These are phyloP conservation scores for Luffia ferchaultella DNA, from an alignment of 2,888 invertebrate species.

Conservation along the genomic window DNA sequence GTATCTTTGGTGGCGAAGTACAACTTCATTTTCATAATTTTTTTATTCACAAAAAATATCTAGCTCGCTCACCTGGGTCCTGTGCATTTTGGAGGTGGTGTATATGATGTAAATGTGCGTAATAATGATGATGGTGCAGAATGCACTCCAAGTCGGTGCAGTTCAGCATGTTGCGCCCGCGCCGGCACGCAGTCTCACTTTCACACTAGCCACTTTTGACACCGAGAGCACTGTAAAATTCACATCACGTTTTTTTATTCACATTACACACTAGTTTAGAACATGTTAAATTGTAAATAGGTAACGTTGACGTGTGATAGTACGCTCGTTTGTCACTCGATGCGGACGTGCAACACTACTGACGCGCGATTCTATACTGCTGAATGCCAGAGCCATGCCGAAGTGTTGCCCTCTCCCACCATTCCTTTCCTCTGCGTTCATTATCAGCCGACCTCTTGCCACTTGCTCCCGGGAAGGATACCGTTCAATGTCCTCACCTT, in stretches of 20 bases:
- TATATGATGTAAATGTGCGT: slow-evolving; percentile 76
- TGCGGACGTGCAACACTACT: slow-evolving; percentile 55
- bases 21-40: too few relatives aligned
- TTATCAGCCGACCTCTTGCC: neutral
- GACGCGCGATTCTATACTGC: slow-evolving; percentile 56
- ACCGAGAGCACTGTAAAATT: slow-evolving; percentile 40
- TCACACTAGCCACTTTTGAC: slow-evolving; percentile 31
- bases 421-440: neutral
- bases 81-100: slow-evolving; percentile 73
- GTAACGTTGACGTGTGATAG: slow-evolving; percentile 28
- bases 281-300: slow-evolving; percentile 23
- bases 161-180: slow-evolving; percentile 71
- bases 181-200: slow-evolving; percentile 31
- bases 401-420: neutral
- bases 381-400: neutral
- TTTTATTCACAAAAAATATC: too few relatives aligned
- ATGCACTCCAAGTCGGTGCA: slow-evolving; percentile 82
- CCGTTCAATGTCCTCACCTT: neutral
- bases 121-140: slow-evolving; percentile 77
- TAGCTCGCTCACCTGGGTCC: slow-evolving; percentile 67
- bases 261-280: slow-evolving; percentile 18
- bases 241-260: slow-evolving; percentile 60
- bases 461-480: neutral
- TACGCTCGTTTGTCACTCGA: slow-evolving; percentile 24
- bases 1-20: too few relatives aligned